Conservation (phyloP, 2,113 vertebrate species). For the Bubo bubo region DNA sequence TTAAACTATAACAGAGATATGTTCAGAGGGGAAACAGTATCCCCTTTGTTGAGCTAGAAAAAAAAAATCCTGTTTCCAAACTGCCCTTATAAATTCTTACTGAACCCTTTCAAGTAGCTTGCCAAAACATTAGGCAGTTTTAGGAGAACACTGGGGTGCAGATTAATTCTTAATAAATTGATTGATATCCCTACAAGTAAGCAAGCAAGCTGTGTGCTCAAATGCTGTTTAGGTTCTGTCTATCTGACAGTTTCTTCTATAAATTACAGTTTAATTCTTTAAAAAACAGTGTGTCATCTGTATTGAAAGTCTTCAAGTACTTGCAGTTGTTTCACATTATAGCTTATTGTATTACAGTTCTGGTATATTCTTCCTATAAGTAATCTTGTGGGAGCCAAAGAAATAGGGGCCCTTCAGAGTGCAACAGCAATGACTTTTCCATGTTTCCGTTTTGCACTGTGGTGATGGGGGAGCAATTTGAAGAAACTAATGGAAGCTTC, state of each 20-base stretch:
- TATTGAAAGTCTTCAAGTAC: conserved; percentile 33
- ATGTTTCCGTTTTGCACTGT: conserved; percentile 21
- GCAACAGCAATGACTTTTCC: conserved; percentile 37
- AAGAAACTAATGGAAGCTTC: neutral
- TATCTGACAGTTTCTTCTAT: conserved; percentile 36
- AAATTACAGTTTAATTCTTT: conserved; percentile 49
- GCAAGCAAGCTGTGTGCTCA: conserved; percentile 31
- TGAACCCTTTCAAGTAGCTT: conserved; percentile 76
- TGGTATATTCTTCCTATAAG: conserved; percentile 53
- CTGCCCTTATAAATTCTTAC: conserved; percentile 73
- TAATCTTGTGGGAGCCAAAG: conserved; percentile 49
- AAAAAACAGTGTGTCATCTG: conserved; percentile 27
- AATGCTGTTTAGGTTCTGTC: conserved; percentile 19
- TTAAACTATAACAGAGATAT: conserved; percentile 72
- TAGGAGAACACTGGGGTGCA: conserved; percentile 68
- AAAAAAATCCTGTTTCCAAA: conserved; percentile 56
- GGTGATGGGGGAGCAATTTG: neutral
- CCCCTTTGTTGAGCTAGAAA: conserved; percentile 71
- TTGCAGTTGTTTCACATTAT: conserved; percentile 69
- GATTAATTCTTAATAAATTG: conserved; percentile 76
- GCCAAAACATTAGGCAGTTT: conserved; percentile 77
- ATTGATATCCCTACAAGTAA: conserved; percentile 71
- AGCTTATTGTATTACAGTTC: conserved; percentile 59
- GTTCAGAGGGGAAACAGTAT: conserved; percentile 75
- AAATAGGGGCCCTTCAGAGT: conserved; percentile 24